Evolutionary conservation across 2,113 vertebrate genomes (phyloP).

Genomic region (Chloropsis cyanopogon): DNA sequence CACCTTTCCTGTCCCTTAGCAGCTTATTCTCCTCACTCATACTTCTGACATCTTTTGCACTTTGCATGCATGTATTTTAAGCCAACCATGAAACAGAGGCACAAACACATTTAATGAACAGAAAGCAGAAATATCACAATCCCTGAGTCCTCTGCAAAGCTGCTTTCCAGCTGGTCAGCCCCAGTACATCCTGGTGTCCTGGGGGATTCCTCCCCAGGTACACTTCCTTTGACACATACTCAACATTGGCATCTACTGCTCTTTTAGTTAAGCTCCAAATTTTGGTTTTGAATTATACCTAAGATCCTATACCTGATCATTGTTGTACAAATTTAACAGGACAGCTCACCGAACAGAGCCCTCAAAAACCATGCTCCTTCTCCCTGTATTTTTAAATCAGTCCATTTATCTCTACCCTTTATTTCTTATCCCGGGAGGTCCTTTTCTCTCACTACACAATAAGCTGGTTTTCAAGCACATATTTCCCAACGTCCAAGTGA

Average conservation of each 20-base stretch:
- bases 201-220: neutral
- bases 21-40: neutral
- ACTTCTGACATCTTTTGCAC: neutral
- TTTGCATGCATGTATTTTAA: neutral
- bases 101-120: neutral
- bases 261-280: neutral
- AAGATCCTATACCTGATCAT: neutral
- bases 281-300: neutral
- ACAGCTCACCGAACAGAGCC: neutral
- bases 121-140: neutral
- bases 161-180: neutral
- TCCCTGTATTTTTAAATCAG: neutral
- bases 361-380: neutral
- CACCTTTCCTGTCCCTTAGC: neutral
- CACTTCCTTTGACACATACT: neutral
- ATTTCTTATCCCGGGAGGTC: neutral
- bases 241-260: neutral
- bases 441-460: neutral
- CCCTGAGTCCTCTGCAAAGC: neutral
- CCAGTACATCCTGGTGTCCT: neutral
- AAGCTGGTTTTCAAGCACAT: neutral
- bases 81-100: neutral
- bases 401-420: neutral
- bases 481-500: neutral
- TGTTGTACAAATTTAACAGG: neutral